A percentile compares a stretch with the other conserved stretches of the same genome.
These are phyloP conservation scores for Pherbina coryleti DNA, from an alignment of 2,888 invertebrate species.

Conservation along the genomic window DNA sequence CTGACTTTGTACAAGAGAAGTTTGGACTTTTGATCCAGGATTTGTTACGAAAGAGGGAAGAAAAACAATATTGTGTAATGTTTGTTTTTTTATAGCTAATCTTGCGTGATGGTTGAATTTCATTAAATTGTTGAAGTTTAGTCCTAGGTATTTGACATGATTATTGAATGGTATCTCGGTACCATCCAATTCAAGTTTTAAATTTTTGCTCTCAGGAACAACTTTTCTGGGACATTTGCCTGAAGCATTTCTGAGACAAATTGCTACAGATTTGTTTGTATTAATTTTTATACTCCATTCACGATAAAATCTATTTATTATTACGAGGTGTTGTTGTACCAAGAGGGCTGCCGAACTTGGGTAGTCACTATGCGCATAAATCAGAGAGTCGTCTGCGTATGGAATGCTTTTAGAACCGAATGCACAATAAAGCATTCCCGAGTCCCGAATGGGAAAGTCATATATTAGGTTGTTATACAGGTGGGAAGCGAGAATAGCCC, in stretches of 20 bases:
- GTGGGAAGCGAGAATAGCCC: slow-evolving; percentile 32
- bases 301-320: slow-evolving; percentile 29
- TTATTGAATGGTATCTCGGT: background rate
- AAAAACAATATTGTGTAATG: slow-evolving; percentile 4
- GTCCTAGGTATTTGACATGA: slow-evolving; percentile 28
- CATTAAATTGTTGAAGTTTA: slow-evolving; percentile 25
- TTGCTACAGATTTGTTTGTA: slow-evolving; percentile 12
- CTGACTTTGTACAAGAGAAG: background rate
- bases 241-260: slow-evolving; percentile 38
- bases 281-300: slow-evolving; percentile 39
- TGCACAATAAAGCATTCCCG: too few relatives aligned
- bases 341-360: background rate
- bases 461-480: slow-evolving; percentile 39
- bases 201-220: slow-evolving; percentile 31
- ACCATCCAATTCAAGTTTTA: background rate
- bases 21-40: background rate
- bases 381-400: slow-evolving; percentile 42
- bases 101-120: too few relatives aligned
- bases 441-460: slow-evolving; percentile 45
- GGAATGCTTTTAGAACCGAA: slow-evolving; percentile 25
- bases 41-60: background rate
- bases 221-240: slow-evolving; percentile 21
- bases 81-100: slow-evolving; percentile 24
- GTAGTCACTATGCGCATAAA: background rate
- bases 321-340: background rate